A percentile compares a stretch with the other conserved stretches of the same genome.
These are phyloP conservation scores for Sphaeridia pumilis DNA, from an alignment of 2,888 invertebrate species.

Conservation along the genomic window DNA sequence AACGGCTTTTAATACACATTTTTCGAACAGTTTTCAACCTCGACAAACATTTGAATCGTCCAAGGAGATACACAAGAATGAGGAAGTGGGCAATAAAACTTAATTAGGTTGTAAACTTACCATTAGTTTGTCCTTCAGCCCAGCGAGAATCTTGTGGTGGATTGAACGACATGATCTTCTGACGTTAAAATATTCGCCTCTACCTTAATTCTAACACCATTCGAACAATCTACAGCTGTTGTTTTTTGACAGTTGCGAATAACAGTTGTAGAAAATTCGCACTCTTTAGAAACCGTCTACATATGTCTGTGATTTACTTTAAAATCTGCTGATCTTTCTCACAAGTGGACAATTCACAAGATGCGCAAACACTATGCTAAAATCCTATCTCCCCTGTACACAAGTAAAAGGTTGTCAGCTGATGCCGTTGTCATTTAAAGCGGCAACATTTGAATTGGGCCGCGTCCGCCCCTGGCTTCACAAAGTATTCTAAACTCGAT, in stretches of 20 bases:
- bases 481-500: no score
- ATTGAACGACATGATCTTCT: conserved; percentile 10
- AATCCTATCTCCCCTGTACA: not conserved
- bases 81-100: no score
- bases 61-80: no score
- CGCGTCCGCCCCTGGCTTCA: not conserved
- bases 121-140: conserved; percentile 15
- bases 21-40: not conserved
- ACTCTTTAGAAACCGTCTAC: not conserved
- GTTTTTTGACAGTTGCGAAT: not conserved
- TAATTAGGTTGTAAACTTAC: conserved; percentile 3
- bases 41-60: not conserved
- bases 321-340: conserved; percentile 2
- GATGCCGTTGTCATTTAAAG: not conserved
- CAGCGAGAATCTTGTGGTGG: conserved; percentile 8
- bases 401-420: not conserved
- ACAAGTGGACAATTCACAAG: conserved; percentile 3
- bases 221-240: not conserved
- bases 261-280: not conserved
- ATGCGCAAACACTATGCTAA: conserved; percentile 2
- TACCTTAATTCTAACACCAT: not conserved
- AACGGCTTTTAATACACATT: not conserved
- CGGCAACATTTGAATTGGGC: not conserved
- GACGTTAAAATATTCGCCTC: not conserved
- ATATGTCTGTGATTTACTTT: conserved; percentile 8